Evolutionary conservation across 2,888 invertebrate genomes (phyloP).

Genomic region (Agonopterix heracliana): DNA sequence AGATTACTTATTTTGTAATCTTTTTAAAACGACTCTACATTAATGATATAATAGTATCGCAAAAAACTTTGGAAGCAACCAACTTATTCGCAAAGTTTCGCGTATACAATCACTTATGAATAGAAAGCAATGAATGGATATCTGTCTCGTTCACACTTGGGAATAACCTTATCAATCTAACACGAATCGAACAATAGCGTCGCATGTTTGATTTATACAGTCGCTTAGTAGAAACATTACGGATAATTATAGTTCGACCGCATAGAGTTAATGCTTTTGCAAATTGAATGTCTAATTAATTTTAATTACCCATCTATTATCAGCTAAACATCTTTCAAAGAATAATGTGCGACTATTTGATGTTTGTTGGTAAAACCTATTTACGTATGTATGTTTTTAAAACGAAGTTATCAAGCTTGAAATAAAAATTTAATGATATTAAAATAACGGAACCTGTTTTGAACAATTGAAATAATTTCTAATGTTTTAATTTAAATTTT

Average conservation of each 20-base stretch:
- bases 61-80: slow-evolving; percentile 7
- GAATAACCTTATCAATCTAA: slow-evolving; percentile 75
- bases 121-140: slow-evolving; percentile 63
- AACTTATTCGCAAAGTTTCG: slow-evolving; percentile 23
- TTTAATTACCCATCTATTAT: slow-evolving; percentile 1
- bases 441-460: too few relatives aligned
- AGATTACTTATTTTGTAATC: too few relatives aligned
- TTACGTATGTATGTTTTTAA: too few relatives aligned
- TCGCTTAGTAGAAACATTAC: slow-evolving; percentile 76
- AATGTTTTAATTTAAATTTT: too few relatives aligned
- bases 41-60: too few relatives aligned
- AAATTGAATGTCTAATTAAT: slow-evolving; percentile 12
- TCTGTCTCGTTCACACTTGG: slow-evolving; percentile 72
- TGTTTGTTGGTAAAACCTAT: too few relatives aligned
- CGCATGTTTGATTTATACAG: slow-evolving; percentile 76
- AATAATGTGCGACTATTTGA: background rate
- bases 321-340: too few relatives aligned
- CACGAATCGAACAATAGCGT: slow-evolving; percentile 75
- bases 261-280: slow-evolving; percentile 48
- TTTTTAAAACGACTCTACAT: too few relatives aligned
- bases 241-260: slow-evolving; percentile 67
- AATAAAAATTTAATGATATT: too few relatives aligned
- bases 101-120: slow-evolving; percentile 60
- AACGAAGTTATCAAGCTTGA: background rate
- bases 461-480: too few relatives aligned